Conservation (phyloP, 2,113 vertebrate species). For the Neodontobutis hainanensis region DNA sequence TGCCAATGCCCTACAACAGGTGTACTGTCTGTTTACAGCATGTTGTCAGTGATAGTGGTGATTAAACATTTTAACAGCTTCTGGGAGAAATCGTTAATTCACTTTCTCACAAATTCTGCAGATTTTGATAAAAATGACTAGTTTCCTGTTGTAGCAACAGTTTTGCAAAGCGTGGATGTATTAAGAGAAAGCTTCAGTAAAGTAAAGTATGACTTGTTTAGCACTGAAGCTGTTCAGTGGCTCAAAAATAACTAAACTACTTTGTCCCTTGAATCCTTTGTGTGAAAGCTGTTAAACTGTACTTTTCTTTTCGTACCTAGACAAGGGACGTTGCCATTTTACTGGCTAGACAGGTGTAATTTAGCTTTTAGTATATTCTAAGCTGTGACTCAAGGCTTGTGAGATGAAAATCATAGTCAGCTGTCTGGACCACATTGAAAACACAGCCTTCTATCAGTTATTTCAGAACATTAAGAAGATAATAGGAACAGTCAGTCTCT, state of each 20-base stretch:
- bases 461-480: constrained; percentile 2
- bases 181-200: background rate
- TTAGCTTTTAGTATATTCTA: background rate
- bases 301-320: no score
- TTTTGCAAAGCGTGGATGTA: background rate
- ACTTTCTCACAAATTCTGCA: background rate
- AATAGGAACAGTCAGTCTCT: no score
- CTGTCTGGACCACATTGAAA: background rate
- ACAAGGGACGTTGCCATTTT: no score
- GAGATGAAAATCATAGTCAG: background rate
- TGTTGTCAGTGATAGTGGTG: constrained; percentile 22
- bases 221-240: no score
- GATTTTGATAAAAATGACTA: background rate
- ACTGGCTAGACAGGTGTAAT: background rate
- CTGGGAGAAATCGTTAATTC: constrained; percentile 16
- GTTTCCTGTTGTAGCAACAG: background rate
- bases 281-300: no score
- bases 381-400: background rate
- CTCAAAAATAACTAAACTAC: no score
- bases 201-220: background rate
- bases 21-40: constrained; percentile 15
- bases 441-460: background rate
- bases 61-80: constrained; percentile 23
- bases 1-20: constrained; percentile 33
- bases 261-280: no score